Base-by-base conservation (phyloP, 2,797 vertebrate species). In the Vireo griseus region DNA sequence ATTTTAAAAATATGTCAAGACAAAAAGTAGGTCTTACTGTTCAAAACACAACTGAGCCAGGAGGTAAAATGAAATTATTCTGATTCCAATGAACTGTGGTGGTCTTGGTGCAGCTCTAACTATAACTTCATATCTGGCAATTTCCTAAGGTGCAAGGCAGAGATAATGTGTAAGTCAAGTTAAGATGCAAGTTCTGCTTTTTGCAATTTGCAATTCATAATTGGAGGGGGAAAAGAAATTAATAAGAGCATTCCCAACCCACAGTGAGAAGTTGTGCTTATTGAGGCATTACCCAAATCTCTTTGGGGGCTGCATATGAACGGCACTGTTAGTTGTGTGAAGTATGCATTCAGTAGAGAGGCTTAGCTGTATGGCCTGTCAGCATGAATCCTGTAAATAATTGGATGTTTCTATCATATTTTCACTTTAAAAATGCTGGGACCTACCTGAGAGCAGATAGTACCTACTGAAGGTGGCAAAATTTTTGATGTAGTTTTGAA, bases 151-250 rank as follows among this genome's bases (percentile, higher is more conserved):
- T 94, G 94, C 89, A 86, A 76, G 78, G 52, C 72, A 94, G 89
- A 94, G 89, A 95, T 95, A 96, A 92, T 87, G 52, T 5, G 2
- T 67, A 54, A 95, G 74, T 86, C 81, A 94, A 65, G 79, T 80
- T 86, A 88, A 89, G 67, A 94, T 86, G 89, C 72, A 96, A 94
- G 94, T 96, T 87, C 84, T 89, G 17, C 89, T 87, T 94, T 85
- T 89, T 55, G 62, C 25, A 45, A 96, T 95, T 96, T 93, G 67
- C 69, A 95, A 92, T 93, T 87, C 31, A 10, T 95, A 93, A 65
- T 89, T 91, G 45, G 61, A 84, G 40, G 45, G 37, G 45, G 78
- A 33, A 88, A 88, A 85, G 59, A 95, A 85, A 87, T 66, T 95
- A 93, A 57, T 83, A 89, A 95, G 6, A 87, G 48, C 35, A 79